Evolutionary conservation across 2,888 invertebrate genomes (phyloP).

Genomic region (Lithophane leautieri): DNA sequence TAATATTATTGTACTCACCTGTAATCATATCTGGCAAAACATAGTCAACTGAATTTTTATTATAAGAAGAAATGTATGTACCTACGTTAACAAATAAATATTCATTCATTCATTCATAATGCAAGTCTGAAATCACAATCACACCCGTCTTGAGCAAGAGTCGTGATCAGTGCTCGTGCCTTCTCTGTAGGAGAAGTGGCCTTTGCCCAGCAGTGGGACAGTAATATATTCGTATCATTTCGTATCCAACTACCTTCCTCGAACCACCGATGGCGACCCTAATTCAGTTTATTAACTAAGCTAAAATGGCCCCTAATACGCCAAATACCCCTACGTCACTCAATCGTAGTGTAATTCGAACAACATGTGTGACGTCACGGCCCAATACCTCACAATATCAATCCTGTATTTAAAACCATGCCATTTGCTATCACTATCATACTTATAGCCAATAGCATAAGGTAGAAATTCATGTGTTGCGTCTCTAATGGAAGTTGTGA

Average conservation of each 20-base stretch:
- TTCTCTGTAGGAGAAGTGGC: neutral
- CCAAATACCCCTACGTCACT: constrained; percentile 55
- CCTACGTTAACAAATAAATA: too few relatives aligned
- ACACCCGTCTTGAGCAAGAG: too few relatives aligned
- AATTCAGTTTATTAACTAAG: constrained; percentile 13
- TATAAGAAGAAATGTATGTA: too few relatives aligned
- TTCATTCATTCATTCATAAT: too few relatives aligned
- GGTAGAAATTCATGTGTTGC: constrained; percentile 34
- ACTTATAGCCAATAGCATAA: constrained; percentile 19
- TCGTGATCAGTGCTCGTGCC: too few relatives aligned
- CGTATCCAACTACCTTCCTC: neutral
- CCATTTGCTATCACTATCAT: constrained; percentile 20
- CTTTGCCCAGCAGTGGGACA: neutral
- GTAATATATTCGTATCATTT: neutral
- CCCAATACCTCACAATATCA: constrained; percentile 75
- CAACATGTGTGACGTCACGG: constrained; percentile 76
- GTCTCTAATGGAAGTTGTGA: constrained; percentile 34
- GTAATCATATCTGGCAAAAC: too few relatives aligned
- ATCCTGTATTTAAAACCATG: constrained; percentile 66
- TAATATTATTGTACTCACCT: too few relatives aligned
- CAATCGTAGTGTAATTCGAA: constrained; percentile 66
- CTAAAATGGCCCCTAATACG: constrained; percentile 30
- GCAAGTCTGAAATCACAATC: too few relatives aligned
- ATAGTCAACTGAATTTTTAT: too few relatives aligned
- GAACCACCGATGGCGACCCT: neutral